Conservation (phyloP, 2,113 vertebrate species). For the Hyperopisus bebe region DNA sequence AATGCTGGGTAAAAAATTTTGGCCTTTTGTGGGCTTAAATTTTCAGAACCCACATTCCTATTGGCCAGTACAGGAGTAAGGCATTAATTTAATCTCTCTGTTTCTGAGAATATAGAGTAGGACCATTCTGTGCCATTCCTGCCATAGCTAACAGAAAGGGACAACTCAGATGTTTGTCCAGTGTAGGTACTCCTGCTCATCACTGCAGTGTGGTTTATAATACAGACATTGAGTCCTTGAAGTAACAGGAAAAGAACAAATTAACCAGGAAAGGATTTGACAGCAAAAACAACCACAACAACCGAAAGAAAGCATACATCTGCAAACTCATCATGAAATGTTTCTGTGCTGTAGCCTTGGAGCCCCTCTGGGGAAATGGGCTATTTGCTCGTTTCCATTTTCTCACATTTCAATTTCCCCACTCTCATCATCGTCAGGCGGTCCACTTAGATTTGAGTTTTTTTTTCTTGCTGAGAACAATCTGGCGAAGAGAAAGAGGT, state of each 20-base stretch:
- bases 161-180: constrained; percentile 8
- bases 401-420: constrained; percentile 22
- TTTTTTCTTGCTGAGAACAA: neutral
- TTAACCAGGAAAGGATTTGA: constrained; percentile 23
- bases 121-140: constrained; percentile 2
- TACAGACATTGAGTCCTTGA: neutral
- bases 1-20: constrained; percentile 18
- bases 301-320: constrained; percentile 28
- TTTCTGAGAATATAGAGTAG: neutral
- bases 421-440: neutral
- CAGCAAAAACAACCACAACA: constrained; percentile 40
- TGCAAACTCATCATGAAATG: constrained; percentile 28
- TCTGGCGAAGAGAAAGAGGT: constrained; percentile 19
- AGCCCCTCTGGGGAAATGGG: constrained; percentile 26
- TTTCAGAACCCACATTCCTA: neutral
- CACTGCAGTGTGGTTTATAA: neutral
- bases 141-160: neutral
- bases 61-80: neutral
- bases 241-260: constrained; percentile 4
- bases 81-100: neutral
- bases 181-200: neutral
- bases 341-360: constrained; percentile 28
- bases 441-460: neutral
- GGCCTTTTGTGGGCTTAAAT: neutral
- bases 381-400: constrained; percentile 25